Conservation (phyloP, 2,797 vertebrate species). For the Eremophila alpestris region DNA sequence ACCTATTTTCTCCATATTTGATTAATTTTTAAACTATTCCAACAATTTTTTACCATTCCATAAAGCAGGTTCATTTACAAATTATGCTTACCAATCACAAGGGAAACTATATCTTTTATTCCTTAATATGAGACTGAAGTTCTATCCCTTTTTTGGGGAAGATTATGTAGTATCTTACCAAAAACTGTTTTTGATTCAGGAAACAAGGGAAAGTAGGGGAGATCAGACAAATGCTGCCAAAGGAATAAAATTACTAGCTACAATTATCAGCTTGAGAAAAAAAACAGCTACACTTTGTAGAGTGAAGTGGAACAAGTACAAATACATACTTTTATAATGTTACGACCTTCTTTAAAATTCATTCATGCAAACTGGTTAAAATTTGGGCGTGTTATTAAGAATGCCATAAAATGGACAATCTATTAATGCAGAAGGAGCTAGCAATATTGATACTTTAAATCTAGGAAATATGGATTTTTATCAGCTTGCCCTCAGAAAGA, state of each 20-base stretch:
- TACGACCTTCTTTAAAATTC: background rate
- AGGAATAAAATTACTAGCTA: background rate
- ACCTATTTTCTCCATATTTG: background rate
- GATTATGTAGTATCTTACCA: background rate
- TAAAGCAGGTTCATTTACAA: conserved; percentile 28
- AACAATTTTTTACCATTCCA: conserved; percentile 3
- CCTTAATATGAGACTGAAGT: background rate
- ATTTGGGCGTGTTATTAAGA: background rate
- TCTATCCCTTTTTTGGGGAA: background rate
- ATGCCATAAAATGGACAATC: background rate
- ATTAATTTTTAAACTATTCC: background rate
- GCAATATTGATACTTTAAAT: background rate
- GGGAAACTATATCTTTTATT: background rate
- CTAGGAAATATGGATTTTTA: background rate
- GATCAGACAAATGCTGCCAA: background rate
- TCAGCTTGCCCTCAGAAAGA: background rate
- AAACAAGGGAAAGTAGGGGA: background rate
- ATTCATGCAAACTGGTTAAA: background rate
- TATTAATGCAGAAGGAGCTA: background rate
- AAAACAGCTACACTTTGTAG: background rate
- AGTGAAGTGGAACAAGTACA: background rate
- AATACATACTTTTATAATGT: background rate
- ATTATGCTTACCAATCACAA: background rate
- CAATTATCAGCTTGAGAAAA: background rate
- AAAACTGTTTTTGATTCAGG: background rate